Evolutionary conservation across 2,888 invertebrate genomes (phyloP), one percentile per base, ranked within the genome.

Genomic region (Copidosoma aretas): DNA sequence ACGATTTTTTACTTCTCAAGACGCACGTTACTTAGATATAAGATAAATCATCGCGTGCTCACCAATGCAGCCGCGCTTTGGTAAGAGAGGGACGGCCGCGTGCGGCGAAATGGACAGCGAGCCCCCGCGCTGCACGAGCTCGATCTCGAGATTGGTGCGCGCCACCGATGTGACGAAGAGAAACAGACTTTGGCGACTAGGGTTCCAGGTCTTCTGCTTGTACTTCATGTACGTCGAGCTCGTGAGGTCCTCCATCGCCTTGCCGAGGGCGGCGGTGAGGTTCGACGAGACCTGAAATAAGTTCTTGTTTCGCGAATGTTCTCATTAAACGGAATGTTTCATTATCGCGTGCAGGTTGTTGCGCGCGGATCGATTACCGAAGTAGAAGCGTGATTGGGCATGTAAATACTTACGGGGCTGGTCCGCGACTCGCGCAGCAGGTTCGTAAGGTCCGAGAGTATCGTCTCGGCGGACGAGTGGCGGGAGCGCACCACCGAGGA

Each of bases 241-340:
- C 10, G 95, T 94, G 90, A 97, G 93, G 84, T 95, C 95, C 80
- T 95, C 95, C 94, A 97, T 96, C 32, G 94, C 92, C 79, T 93
- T 93, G 54, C 92, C 93, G 89, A 97, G 93, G 61, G 95, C 95
- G 81, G 94, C 93, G 1, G 93, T 91, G 73, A 96, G 86, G 77
- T 89, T 91, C 60, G 91, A 90, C 17, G 89, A 87, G 64, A 87
- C 87, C 91, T 92, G 80, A 19, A 77, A 76, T n/a, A 49, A 19
- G 54, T 39, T 19, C 43, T 60, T 24, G 14, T 60, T 51, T 22
- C 24, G 39, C 22, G 43, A 52, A 63, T 39, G 8, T 57, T 43
- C 54, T 53, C 59, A 60, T 60, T 49, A 17, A 39, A 41, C 8
- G 21, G 64, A 63, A 41, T 46, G 46, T 54, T 61, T 1, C 17